These are phyloP conservation scores for Notodonta ziczac DNA, from an alignment of 2,888 invertebrate species.

Conservation along the genomic window DNA sequence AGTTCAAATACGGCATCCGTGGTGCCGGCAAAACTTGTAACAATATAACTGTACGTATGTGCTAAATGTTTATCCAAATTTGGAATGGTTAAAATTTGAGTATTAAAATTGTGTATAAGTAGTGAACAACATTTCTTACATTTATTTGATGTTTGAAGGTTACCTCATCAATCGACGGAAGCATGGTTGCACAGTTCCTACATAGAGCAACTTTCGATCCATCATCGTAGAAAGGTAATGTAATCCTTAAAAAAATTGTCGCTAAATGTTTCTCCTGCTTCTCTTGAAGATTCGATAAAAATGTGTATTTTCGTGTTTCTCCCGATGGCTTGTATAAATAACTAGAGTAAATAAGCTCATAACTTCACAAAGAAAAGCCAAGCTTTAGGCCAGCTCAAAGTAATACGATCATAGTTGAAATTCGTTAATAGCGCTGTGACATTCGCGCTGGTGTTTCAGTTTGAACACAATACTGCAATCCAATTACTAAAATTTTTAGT, in stretches of 20 bases:
- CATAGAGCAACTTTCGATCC: no score
- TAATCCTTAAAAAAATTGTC: no score
- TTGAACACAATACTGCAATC: background rate
- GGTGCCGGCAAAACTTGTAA: slow-evolving; percentile 11
- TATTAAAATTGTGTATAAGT: slow-evolving; percentile 66
- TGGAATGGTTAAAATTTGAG: slow-evolving; percentile 74
- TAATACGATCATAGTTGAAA: slow-evolving; percentile 27
- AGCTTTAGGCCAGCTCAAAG: slow-evolving; percentile 67
- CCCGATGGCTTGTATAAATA: slow-evolving; percentile 33
- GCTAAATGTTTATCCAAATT: slow-evolving; percentile 46
- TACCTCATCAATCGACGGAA: no score
- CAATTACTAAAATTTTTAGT: background rate
- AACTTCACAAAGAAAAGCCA: slow-evolving; percentile 59
- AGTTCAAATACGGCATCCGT: slow-evolving; percentile 12
- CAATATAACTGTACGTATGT: background rate
- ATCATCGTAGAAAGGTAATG: no score
- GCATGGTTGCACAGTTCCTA: no score
- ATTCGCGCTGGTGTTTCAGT: slow-evolving; percentile 23
- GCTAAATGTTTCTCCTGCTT: no score
- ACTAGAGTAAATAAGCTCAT: slow-evolving; percentile 78
- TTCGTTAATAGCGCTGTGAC: slow-evolving; percentile 22
- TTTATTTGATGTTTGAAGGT: background rate
- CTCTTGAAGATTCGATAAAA: no score
- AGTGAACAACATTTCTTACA: background rate
- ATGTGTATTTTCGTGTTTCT: no score